These are phyloP conservation scores for Palythoa heliodiscus DNA, from an alignment of 92 coral and sea anemone species.

Conservation along the genomic window DNA sequence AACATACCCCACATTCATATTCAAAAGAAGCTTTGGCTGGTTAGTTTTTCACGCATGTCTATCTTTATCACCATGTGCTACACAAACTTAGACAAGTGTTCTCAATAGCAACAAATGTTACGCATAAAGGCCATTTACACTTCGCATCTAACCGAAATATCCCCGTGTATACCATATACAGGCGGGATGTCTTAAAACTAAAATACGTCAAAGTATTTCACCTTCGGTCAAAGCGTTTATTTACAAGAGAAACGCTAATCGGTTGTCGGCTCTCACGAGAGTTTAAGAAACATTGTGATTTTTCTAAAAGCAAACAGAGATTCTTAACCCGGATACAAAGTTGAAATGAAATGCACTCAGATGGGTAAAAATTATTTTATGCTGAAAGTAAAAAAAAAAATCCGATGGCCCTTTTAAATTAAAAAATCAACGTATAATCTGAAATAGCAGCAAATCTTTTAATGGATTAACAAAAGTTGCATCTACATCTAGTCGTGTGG, in stretches of 20 bases:
- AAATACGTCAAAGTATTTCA: not conserved
- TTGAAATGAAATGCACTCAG: slow-evolving; percentile 30
- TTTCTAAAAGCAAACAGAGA: slow-evolving; percentile 20
- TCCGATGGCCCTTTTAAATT: not conserved
- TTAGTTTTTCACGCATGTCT: not conserved
- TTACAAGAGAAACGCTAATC: not conserved
- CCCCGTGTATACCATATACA: no score
- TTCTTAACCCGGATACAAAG: slow-evolving; percentile 32
- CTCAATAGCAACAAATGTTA: no score
- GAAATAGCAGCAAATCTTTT: not conserved
- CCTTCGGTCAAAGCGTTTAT: not conserved
- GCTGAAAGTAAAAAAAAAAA: not conserved
- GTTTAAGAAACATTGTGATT: not conserved
- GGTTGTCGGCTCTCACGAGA: not conserved
- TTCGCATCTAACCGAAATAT: no score
- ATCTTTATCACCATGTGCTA: not conserved
- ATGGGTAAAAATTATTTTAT: not conserved
- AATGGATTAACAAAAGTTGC: no score
- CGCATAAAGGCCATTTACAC: no score
- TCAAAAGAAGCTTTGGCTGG: not conserved
- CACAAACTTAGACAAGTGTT: no score
- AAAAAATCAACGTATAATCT: not conserved
- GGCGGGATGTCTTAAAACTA: no score
- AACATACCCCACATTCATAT: not conserved
- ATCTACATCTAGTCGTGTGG: no score